These are phyloP conservation scores for Pan paniscus DNA, from an alignment of 2,113 vertebrate genomes.

Conservation along the genomic window DNA sequence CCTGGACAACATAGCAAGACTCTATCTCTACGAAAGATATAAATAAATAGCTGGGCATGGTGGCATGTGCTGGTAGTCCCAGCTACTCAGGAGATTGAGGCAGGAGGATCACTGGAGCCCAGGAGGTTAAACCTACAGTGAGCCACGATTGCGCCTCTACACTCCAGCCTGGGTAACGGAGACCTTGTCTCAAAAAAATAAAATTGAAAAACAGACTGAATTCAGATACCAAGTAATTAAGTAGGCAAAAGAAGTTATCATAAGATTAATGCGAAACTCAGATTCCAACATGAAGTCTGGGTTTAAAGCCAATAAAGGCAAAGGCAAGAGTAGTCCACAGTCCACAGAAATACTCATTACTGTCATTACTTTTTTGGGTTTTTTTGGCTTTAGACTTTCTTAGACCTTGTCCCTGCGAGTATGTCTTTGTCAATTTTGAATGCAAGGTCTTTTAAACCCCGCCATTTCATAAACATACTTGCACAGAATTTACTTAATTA, in stretches of 20 bases:
- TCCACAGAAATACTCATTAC: not conserved
- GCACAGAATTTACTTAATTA: slow-evolving; percentile 62
- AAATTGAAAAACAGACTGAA: not conserved
- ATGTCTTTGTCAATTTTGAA: slow-evolving; percentile 1
- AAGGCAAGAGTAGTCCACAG: not conserved
- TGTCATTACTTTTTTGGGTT: not conserved
- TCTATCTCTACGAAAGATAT: too few species aligned
- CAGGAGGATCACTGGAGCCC: too few species aligned
- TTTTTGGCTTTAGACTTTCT: not conserved
- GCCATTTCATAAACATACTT: slow-evolving; percentile 39
- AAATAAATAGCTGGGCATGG: too few species aligned
- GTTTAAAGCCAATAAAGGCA: not conserved
- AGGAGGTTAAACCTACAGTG: too few species aligned
- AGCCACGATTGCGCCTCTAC: too few species aligned
- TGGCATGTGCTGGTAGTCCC: too few species aligned
- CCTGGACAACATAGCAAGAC: too few species aligned
- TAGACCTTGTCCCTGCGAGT: not conserved
- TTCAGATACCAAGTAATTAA: not conserved
- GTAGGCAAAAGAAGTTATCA: not conserved
- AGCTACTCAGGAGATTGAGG: too few species aligned
- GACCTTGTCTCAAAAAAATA: too few species aligned
- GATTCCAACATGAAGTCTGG: not conserved
- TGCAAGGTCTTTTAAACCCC: slow-evolving; percentile 34
- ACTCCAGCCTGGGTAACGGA: too few species aligned
- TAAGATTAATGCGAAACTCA: not conserved